phyloP scores from a whole-genome alignment of 92 coral and sea anemone species.

The Pocillopora meandrina region DNA sequence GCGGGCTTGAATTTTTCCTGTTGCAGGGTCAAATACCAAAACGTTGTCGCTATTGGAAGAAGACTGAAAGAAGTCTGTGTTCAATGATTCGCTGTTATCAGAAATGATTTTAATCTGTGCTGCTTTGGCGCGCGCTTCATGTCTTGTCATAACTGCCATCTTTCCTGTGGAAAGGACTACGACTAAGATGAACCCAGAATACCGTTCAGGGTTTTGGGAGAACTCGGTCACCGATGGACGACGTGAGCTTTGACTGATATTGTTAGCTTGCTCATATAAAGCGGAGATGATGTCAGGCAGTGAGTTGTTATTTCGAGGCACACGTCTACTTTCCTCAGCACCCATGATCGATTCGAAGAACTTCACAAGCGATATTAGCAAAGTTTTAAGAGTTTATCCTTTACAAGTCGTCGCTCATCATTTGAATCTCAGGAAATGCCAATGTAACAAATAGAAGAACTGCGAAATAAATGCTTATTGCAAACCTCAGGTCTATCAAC shows the following conservation, averaged over 20 bases:
- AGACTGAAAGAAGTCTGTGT: background rate
- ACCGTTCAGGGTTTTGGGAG: background rate
- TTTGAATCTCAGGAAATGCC: too few species aligned
- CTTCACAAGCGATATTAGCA: background rate
- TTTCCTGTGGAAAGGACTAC: slow-evolving; percentile 9
- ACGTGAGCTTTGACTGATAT: background rate
- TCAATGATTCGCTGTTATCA: background rate
- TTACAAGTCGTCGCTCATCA: too few species aligned
- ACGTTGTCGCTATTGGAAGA: too few species aligned
- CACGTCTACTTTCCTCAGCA: background rate
- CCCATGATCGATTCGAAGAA: background rate
- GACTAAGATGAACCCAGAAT: background rate
- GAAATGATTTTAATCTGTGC: background rate
- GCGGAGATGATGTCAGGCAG: background rate
- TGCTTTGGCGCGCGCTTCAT: background rate
- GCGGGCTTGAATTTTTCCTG: too few species aligned
- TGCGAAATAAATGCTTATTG: too few species aligned
- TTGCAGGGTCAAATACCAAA: too few species aligned
- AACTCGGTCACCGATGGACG: slow-evolving; percentile 19
- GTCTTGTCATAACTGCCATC: slow-evolving; percentile 5
- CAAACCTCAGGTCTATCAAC: too few species aligned
- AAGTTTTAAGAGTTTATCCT: background rate
- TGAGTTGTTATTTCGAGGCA: background rate
- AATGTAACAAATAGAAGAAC: too few species aligned
- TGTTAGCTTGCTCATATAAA: background rate